phyloP scores from a whole-genome alignment of 2,888 invertebrate genomes.

The Phorcus lineatus region DNA sequence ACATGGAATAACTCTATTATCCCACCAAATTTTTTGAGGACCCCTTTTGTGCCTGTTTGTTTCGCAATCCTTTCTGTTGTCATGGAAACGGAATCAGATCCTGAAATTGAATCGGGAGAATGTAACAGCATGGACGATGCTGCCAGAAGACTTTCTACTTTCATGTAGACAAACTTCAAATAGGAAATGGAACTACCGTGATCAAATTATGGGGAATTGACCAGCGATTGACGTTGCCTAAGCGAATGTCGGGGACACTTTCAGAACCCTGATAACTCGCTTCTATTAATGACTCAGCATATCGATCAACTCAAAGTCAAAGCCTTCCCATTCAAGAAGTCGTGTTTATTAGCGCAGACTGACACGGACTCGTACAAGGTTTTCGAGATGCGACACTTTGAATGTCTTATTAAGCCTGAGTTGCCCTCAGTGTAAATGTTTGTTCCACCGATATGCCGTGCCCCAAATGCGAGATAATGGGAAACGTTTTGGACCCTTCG shows the following conservation, averaged over 20 bases:
- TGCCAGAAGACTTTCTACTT: not conserved
- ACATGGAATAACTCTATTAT: conserved; percentile 5
- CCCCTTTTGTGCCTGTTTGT: not conserved
- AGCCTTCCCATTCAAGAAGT: not conserved
- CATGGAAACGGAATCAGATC: not conserved
- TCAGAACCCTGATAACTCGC: not conserved
- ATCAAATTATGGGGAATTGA: conserved; percentile 26
- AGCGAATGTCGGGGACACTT: not conserved
- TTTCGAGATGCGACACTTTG: conserved; percentile 3
- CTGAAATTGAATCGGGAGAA: conserved; percentile 14
- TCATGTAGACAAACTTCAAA: conserved; percentile 23
- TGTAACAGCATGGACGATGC: not conserved
- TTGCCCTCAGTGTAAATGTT: not conserved
- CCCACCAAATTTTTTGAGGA: not conserved
- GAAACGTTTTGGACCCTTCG: not conserved
- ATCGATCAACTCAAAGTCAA: not conserved
- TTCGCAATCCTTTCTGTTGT: conserved; percentile 3
- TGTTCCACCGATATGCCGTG: not conserved
- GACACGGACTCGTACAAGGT: not conserved
- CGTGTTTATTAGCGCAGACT: conserved; percentile 1
- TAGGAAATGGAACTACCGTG: conserved; percentile 14
- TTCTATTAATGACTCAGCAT: not conserved
- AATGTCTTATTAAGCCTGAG: conserved; percentile 6
- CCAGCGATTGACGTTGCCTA: conserved; percentile 14
- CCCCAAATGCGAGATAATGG: not conserved